Evolutionary conservation across 2,797 vertebrate species (phyloP).

Genomic region (Fundulus diaphanus): DNA sequence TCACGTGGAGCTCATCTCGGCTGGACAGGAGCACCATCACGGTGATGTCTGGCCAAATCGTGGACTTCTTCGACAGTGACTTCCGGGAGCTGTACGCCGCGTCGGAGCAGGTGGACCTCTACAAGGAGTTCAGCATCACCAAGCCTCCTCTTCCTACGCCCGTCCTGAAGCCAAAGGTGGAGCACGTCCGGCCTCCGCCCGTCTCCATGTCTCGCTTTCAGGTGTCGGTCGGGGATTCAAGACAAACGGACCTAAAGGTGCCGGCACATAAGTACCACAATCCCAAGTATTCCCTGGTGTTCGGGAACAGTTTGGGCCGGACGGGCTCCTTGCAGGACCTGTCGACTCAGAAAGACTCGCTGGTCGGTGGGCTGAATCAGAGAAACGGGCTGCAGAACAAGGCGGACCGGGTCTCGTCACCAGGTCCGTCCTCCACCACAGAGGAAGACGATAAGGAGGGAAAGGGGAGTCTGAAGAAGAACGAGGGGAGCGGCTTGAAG

Average conservation of each 20-base stretch:
- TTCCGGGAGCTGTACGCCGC: conserved; percentile 94
- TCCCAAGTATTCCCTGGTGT: conserved; percentile 92
- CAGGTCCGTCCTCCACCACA: conserved; percentile 1
- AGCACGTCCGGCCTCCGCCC: conserved; percentile 31
- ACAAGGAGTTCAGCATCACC: conserved; percentile 85
- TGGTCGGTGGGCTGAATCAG: conserved; percentile 7
- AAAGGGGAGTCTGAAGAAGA: conserved; percentile 60
- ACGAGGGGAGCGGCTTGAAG: conserved; percentile 16
- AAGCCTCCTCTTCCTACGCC: conserved; percentile 70
- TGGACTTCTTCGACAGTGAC: conserved; percentile 91
- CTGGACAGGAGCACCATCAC: conserved; percentile 91
- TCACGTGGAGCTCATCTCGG: conserved; percentile 93
- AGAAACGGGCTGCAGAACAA: conserved; percentile 49
- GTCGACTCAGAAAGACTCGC: conserved; percentile 42
- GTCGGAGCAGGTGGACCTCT: conserved; percentile 90
- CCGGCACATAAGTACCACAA: conserved; percentile 94
- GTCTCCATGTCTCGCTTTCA: conserved; percentile 80
- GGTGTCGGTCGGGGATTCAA: conserved; percentile 66
- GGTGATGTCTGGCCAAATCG: conserved; percentile 89
- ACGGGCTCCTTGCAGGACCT: conserved; percentile 79
- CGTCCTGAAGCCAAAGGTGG: conserved; percentile 61
- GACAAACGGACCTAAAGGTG: conserved; percentile 70
- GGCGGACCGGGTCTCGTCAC: conserved; percentile 14
- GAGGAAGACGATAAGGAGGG: conserved; percentile 51
- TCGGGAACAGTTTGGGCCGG: conserved; percentile 78